A percentile compares a stretch with the other conserved stretches of the same genome.
Evolutionary conservation across 2,113 vertebrate genomes (phyloP).

Genomic region (Nothobranchius kuhntae): DNA sequence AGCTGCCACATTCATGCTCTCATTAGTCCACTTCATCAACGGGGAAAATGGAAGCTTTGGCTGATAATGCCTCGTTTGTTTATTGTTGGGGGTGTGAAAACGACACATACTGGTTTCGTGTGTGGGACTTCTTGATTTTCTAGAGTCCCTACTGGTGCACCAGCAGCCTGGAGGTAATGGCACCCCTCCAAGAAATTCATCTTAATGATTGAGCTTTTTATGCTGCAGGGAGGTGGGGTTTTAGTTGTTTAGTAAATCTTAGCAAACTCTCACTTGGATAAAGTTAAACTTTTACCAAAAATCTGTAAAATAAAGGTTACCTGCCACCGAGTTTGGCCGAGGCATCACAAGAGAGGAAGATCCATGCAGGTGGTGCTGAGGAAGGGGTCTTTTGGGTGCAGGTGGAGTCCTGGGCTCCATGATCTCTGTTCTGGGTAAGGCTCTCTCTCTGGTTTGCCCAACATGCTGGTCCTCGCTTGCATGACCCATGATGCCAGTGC

Average conservation of each 20-base stretch:
- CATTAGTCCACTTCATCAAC: constrained; percentile 53
- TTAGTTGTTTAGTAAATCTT: too few species aligned
- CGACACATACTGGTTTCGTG: neutral
- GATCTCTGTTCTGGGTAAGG: constrained; percentile 51
- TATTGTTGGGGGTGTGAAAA: constrained; percentile 18
- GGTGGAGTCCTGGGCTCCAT: constrained; percentile 68
- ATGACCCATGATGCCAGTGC: constrained; percentile 65
- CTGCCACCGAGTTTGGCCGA: constrained; percentile 98
- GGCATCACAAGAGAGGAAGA: constrained; percentile 88
- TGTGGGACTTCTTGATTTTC: constrained; percentile 3
- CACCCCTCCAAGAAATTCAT: constrained; percentile 12
- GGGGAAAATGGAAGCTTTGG: constrained; percentile 31
- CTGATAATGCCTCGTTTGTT: constrained; percentile 32
- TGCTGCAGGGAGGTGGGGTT: too few species aligned
- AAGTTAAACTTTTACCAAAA: too few species aligned
- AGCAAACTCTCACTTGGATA: too few species aligned
- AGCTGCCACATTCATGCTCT: constrained; percentile 55
- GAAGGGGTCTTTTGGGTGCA: constrained; percentile 77
- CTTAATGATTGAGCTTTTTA: constrained; percentile 21
- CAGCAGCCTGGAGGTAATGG: constrained; percentile 10
- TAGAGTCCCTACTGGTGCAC: constrained; percentile 2
- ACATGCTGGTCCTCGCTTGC: constrained; percentile 80
- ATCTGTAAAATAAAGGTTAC: constrained; percentile 68
- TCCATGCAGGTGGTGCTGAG: constrained; percentile 78
- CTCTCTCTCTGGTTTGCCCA: constrained; percentile 82